Evolutionary conservation across 2,888 invertebrate genomes (phyloP), one percentile per base, ranked within the genome.

Genomic region (Oxycera nigricornis): DNA sequence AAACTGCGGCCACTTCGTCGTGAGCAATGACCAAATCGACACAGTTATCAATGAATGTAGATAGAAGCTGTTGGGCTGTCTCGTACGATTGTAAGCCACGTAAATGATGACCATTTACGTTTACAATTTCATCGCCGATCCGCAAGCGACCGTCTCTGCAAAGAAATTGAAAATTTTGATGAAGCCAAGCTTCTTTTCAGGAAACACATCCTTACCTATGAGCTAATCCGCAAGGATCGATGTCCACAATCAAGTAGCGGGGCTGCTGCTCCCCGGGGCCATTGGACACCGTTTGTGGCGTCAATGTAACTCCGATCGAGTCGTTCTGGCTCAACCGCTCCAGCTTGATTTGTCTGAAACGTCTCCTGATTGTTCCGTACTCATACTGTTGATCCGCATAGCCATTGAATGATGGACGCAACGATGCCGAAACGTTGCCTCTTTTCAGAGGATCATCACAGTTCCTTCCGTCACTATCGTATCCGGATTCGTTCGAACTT

Each of bases 91-190:
- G 88, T 73, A 94, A 87, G 1, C 93, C 93, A 77, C 92, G 89
- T 75, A 96, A 86, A 77, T 94, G 90, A 81, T 90, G 90, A 9
- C 95, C 95, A 83, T 96, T 96, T 31, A 95, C 93, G 85, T 94
- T 93, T 11, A 96, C 91, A 77, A 96, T 92, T 88, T 96, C 94
- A 85, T 96, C 96, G 14, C 95, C 95, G 75, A 94, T 89, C 80
- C 91, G 88, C 76, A 97, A 88, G 79, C 93, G 89, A 22, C 94
- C 94, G 83, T 94, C 93, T 85, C 94, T 93, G 81, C 73, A 85
- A 82, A 73, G 39, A 52, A 30, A 68, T 1, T 50, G 14, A 50
- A 4, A 20, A 50, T 1, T n/a, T 39, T 39, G 11, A 39, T 39
- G 11, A 6, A 39, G 6, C 6, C 39, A 39, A 17, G 6, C n/a